Evolutionary conservation across 2,888 invertebrate genomes (phyloP), one percentile per base, ranked within the genome.

Genomic region (Lacanobia oleracea): DNA sequence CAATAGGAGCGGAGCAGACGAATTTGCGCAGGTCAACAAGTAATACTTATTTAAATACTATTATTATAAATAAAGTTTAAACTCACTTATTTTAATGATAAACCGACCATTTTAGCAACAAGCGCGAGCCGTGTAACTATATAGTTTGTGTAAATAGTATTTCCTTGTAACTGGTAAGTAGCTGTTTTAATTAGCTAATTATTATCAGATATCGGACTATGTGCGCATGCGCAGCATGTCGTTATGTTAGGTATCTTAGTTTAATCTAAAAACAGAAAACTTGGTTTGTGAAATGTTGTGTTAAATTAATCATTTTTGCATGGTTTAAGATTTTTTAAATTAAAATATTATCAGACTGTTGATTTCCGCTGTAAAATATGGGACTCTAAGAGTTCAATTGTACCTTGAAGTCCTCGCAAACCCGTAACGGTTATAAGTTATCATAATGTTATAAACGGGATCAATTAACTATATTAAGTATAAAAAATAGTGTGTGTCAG

Each of bases 131-230:
- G 33, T 70, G 51, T 80, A 72, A 77, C 72, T 81, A 77, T 65
- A 33, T 18, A 51, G 63, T 68, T 69, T 75, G 70, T 68, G 77
- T 51, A 72, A 80, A 80, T 69, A 67, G 48, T 53, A 81, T 62
- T 76, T 80, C 67, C 77, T 76, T 59, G 53, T 56, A 65, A 72
- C 57, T 56, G 37, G 12, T 80, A 77, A 80, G 51, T 70, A 76
- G 56, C 51, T 53, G 68, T 70, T 77, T 72, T 72, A 81, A 80
- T 80, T 69, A 67, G 56, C 45, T 73, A 77, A 81, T 73, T 76
- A 69, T 80, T 77, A 77, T 77, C 69, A 59, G 80, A 80, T 72
- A 80, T 54, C 66, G 43, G 63, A 14, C 18, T 16, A 12, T 70
- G 64, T 75, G 48, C n/a, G 64, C 40, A 61, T 61, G 53, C 69